Percentiles rank a stretch among this genome's conserved stretches.
Conservation (phyloP, 1,140 invertebrate species). For the Melanaphis sacchari region DNA sequence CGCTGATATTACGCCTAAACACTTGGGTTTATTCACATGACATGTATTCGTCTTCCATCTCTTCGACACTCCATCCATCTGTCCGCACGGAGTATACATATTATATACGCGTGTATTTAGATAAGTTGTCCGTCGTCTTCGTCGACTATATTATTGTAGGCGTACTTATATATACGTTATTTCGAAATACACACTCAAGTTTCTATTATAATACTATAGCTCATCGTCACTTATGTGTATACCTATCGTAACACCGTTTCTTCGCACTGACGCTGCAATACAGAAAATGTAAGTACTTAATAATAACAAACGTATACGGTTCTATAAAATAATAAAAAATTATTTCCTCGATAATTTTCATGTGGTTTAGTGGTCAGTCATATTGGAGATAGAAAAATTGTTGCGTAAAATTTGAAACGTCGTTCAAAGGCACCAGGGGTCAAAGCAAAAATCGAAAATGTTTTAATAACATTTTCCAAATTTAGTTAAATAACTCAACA, state of each 20-base stretch:
- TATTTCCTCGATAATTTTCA: not conserved
- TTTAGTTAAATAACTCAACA: too few relatives aligned
- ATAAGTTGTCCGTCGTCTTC: not conserved
- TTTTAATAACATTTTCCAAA: too few relatives aligned
- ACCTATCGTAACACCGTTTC: not conserved
- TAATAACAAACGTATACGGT: not conserved
- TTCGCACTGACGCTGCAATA: too few relatives aligned
- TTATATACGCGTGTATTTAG: not conserved
- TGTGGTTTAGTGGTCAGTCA: not conserved
- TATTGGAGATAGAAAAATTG: not conserved
- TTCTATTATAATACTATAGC: not conserved
- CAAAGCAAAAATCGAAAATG: too few relatives aligned
- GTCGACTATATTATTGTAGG: not conserved
- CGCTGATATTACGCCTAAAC: slow-evolving; percentile 1
- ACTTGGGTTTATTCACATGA: not conserved
- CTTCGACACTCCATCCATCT: not conserved
- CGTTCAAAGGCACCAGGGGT: too few relatives aligned
- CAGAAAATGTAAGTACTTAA: too few relatives aligned
- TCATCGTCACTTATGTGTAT: not conserved
- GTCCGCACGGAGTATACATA: not conserved
- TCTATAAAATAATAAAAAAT: not conserved
- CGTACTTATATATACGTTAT: not conserved
- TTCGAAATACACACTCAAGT: not conserved
- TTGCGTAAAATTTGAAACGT: not conserved
- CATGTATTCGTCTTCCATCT: not conserved